Percentiles rank a stretch among this genome's conserved stretches.
These are phyloP conservation scores for Coelopa pilipes DNA, from an alignment of 2,888 invertebrate genomes.

Conservation along the genomic window DNA sequence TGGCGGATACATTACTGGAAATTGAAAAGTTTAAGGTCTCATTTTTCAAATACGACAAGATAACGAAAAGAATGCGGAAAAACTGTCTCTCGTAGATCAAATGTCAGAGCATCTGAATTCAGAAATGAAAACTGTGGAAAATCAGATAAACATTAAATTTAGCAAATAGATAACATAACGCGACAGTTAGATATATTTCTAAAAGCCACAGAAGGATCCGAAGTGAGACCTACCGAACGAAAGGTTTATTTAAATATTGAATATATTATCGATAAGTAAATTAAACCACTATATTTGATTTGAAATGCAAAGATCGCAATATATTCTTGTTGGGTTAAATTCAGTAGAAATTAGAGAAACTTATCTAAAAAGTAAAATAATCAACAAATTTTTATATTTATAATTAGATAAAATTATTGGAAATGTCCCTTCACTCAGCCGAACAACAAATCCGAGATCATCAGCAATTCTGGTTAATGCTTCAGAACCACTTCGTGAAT, in stretches of 20 bases:
- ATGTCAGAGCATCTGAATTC: slow-evolving; percentile 66
- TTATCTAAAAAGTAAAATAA: background rate
- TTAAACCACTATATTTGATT: too few species aligned
- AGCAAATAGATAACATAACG: slow-evolving; percentile 68
- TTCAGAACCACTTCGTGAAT: slow-evolving; percentile 78
- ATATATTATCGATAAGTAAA: too few species aligned
- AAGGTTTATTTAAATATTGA: slow-evolving; percentile 46
- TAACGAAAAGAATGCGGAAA: slow-evolving; percentile 52
- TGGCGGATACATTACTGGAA: slow-evolving; percentile 67
- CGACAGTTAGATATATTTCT: slow-evolving; percentile 69
- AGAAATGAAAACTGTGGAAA: slow-evolving; percentile 68
- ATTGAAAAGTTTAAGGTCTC: slow-evolving; percentile 62
- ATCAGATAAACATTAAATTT: slow-evolving; percentile 68
- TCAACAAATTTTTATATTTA: background rate
- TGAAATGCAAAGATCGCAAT: too few species aligned
- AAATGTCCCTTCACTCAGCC: slow-evolving; percentile 73
- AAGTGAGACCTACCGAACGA: slow-evolving; percentile 48
- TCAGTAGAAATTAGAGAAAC: background rate
- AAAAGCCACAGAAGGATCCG: slow-evolving; percentile 67
- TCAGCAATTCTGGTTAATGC: slow-evolving; percentile 81
- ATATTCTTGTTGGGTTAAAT: background rate
- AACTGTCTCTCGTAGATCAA: slow-evolving; percentile 64
- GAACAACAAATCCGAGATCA: slow-evolving; percentile 73
- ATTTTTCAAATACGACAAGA: slow-evolving; percentile 53
- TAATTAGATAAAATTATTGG: slow-evolving; percentile 72